A percentile compares a stretch with the other conserved stretches of the same genome.
Conservation (phyloP, 1,140 invertebrate species). For the Magallana gigas region DNA sequence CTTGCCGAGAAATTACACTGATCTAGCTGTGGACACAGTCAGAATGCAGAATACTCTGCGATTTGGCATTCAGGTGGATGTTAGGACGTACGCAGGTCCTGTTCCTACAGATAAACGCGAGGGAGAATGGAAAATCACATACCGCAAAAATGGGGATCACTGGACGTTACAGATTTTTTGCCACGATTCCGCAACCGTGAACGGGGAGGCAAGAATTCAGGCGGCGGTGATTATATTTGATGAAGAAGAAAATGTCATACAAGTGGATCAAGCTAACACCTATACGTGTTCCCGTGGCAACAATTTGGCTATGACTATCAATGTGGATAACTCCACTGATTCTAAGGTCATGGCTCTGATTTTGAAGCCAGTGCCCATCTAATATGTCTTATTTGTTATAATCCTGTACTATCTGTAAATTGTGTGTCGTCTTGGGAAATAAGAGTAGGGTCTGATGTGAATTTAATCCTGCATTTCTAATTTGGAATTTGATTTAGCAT, state of each 20-base stretch:
- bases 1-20: constrained; percentile 76
- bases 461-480: no score
- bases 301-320: constrained; percentile 71
- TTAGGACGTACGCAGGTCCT: constrained; percentile 75
- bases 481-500: no score
- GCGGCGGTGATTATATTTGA: constrained; percentile 74
- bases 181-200: constrained; percentile 76
- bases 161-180: constrained; percentile 77
- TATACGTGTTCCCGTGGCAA: constrained; percentile 72
- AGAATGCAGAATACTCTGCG: constrained; percentile 78
- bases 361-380: constrained; percentile 73
- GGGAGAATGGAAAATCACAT: constrained; percentile 79
- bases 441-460: no score
- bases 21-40: constrained; percentile 76
- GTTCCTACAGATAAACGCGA: constrained; percentile 73
- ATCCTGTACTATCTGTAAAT: no score
- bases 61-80: constrained; percentile 78
- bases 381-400: not conserved
- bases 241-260: constrained; percentile 75
- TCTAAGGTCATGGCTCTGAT: constrained; percentile 76
- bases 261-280: constrained; percentile 73
- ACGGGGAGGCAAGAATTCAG: constrained; percentile 74
- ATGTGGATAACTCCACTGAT: constrained; percentile 65
- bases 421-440: no score
- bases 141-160: constrained; percentile 74